Evolutionary conservation across 92 coral and sea anemone genomes (phyloP), one percentile per base, ranked within the genome.

Genomic region (Scolanthus callimorphus): DNA sequence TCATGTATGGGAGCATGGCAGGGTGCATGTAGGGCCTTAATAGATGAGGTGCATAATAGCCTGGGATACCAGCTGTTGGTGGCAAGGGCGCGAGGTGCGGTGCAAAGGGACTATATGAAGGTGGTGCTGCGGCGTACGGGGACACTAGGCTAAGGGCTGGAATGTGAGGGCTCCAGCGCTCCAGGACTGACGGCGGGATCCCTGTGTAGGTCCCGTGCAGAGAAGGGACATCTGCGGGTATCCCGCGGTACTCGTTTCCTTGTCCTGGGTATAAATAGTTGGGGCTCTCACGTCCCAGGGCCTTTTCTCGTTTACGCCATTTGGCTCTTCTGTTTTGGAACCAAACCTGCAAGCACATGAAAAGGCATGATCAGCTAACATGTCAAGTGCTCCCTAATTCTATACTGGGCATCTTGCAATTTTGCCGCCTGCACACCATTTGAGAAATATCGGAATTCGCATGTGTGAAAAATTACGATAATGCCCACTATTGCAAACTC

Each of bases 261-360:
- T 65, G 85, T 25, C 86, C 81, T 19, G 75, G 59, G 41, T 83
- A 88, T 0, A 88, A 39, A 48, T 83, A 88, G 48, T 80, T 80
- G 17, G 99, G 95, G 65, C 99, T 94, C 71, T 94, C 99, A 2
- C 95, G 81, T 17, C 99, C 99, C 55, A 89, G 76, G 41, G 99
- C 89, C 65, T 94, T 89, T 51, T 94, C 99, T 51, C 96, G 78
- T 58, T 94, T 94, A 23, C 99, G 70, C 99, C 99, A 94, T 59
- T 94, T 94, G 31, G 99, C 99, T 60, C 99, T 63, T 55, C 99
- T 77, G 82, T 94, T 94, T 62, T 94, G 99, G 38, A 94, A 94
- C 99, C 99, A 94, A 26, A 94, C 99, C 99, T 94, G 63, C 39
- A 63, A 57, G 27, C 10, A 31, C 27, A 8, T 25, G 31, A 31